Evolutionary conservation across 2,797 vertebrate species (phyloP), one percentile per base, ranked within the genome.

Genomic region (Anomalospiza imberbis): DNA sequence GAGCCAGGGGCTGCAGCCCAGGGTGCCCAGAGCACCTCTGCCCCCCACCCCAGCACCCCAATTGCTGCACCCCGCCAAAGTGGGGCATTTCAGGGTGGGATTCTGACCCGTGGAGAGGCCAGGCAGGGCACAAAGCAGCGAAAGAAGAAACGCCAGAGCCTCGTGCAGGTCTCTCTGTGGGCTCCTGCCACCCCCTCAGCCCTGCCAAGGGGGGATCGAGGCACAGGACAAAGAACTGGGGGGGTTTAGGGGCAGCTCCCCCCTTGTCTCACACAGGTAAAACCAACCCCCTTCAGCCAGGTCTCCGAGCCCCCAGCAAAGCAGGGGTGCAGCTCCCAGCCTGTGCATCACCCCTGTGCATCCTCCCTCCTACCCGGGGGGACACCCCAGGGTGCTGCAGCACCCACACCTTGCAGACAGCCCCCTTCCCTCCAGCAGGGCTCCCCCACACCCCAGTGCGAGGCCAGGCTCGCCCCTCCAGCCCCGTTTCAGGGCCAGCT

Each of bases 81-180:
- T 0, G 28, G 34, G 20, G 7, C 29, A 16, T 3, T 15, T 12
- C 58, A 13, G 60, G 48, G 10, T 48, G 28, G 12, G 40, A 18
- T 6, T 31, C 26, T 45, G 51, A 13, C 12, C 55, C 6, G 6
- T 6, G 18, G n/a, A 57, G 34, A 62, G 51, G 24, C 36, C 31
- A 58, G 40, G 18, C 28, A 25, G 51, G 48, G 65, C 3, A 9
- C 47, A n/a, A 22, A 84, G 19, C 16, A 15, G 6, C 26, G n/a
- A 6, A 7, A 17, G 36, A 7, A 29, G 31, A 44, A 74, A 47
- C 7, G 26, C 42, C 71, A 53, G 45, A 62, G 21, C 65, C 9
- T 13, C 0, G 0, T 3, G 45, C 29, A 20, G 45, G 17, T 40
- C 36, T n/a, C 0, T 0, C 53, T 16, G 24, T 7, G 53, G 13